Evolutionary conservation across 2,113 vertebrate species (phyloP), one percentile per base, ranked within the genome.

Genomic region (Cisticola juncidis): DNA sequence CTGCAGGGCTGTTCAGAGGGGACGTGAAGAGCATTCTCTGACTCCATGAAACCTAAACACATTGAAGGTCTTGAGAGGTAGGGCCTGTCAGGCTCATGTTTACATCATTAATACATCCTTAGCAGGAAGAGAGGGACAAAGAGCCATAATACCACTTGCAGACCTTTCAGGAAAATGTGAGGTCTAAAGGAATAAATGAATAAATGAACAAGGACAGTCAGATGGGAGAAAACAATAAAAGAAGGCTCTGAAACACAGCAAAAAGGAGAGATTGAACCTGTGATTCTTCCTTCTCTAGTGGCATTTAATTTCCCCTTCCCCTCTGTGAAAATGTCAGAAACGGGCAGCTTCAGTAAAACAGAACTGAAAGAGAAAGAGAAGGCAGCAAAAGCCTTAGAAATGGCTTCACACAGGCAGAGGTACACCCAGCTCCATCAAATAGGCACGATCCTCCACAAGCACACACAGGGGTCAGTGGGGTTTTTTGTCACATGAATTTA

Each of bases 311-410:
- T 95, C 68, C 61, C 48, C 33, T 96, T 90, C 21, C 82, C 56
- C 13, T 3, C 60, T 15, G 9, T 58, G 68, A 80, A 71, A 89
- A 86, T 86, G 64, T 85, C 85, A 96, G 70, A 91, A 94, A 58
- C 62, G 48, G 79, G 54, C 53, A 82, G 29, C 82, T 81, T 90
- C 48, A 92, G 51, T 87, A 70, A 68, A 77, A 74, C 31, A 60
- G 86, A 97, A 71, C 51, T 81, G 89, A 94, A 92, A 92, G 72
- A 90, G 83, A 91, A 94, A 90, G 53, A 54, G 77, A 71, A 87
- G 48, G 64, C 56, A 81, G 60, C 17, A 69, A 66, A 86, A 48
- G 60, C 69, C 68, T 92, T 56, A 88, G 76, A 90, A 92, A 60
- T 53, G 44, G 71, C 72, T 95, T 90, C 64, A 35, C 47, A 29